phyloP scores from a whole-genome alignment of 2,113 vertebrate genomes.

The Turdus rufiventris region DNA sequence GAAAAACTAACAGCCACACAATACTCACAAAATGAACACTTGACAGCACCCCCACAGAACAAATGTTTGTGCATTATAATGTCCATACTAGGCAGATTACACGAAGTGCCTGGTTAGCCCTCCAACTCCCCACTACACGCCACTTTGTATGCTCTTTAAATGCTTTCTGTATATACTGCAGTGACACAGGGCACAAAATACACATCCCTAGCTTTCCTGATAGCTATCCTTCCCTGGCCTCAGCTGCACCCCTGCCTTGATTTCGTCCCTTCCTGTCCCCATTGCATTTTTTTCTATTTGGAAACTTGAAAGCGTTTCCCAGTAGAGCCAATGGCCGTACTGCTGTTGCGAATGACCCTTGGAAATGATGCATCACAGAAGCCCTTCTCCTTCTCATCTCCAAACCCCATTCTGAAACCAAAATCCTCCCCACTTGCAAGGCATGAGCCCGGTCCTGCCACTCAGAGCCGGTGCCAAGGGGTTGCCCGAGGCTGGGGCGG shows the following conservation, averaged over 20 bases:
- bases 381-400: not conserved
- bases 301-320: not conserved
- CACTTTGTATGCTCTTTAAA: not conserved
- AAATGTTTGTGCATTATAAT: not conserved
- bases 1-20: not conserved
- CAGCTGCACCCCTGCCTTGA: not conserved
- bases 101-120: not conserved
- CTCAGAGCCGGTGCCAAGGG: not conserved
- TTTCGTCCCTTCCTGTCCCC: not conserved
- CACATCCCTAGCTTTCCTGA: not conserved
- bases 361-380: not conserved
- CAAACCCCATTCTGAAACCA: not conserved
- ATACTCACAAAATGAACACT: not conserved
- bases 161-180: not conserved
- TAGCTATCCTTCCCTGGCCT: not conserved
- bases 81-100: not conserved
- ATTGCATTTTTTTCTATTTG: not conserved
- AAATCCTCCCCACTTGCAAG: accelerated
- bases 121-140: not conserved
- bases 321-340: not conserved
- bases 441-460: accelerated
- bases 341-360: not conserved
- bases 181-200: not conserved
- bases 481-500: accelerated
- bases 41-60: not conserved